Evolutionary conservation across 2,113 vertebrate genomes (phyloP), one percentile per base, ranked within the genome.

Genomic region (Ailurus styani): DNA sequence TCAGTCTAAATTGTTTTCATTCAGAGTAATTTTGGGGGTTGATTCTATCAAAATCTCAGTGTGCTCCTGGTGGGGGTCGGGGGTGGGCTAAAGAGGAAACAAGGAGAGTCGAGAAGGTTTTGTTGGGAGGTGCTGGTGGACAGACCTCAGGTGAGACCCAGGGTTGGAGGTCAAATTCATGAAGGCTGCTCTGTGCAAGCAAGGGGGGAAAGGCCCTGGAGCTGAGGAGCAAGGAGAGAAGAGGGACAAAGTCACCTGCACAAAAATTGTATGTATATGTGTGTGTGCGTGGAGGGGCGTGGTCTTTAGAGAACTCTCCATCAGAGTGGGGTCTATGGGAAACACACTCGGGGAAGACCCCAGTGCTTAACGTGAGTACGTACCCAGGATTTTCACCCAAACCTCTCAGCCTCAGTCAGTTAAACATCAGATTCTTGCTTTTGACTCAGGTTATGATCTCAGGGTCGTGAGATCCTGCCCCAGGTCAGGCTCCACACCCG

Each of bases 151-250:
- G 34, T 40, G n/a, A 40, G 29, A 7, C 37, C 57, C n/a, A 45
- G 47, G 47, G 18, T 3, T 17, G 45, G 13, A 27, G 42, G 25
- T 34, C 60, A 54, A 5, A 9, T 50, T 68, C 50, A 5, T 8
- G 37, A 89, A 52, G 3, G 20, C 10, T n/a, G 57, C 47, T 8
- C n/a, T 6, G 9, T 34, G 17, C 4, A 12, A 85, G 21, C 54
- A 45, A 3, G 40, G 21, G 50, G 37, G 47, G 13, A 0, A 23
- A 50, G 21, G 15, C 5, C 14, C 8, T 2, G 2, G 40, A 3
- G 7, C 7, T 0, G 12, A 52, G 62, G 17, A 29, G 47, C 85
- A 55, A 84, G 78, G 50, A 72, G 52, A 55, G 23, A 78, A 52
- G 20, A 40, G 40, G 25, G 29, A 25, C 40, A 50, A 6, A 66